Base-by-base conservation (phyloP, 2,888 invertebrate genomes). In the Eupelmus urozonus region DNA sequence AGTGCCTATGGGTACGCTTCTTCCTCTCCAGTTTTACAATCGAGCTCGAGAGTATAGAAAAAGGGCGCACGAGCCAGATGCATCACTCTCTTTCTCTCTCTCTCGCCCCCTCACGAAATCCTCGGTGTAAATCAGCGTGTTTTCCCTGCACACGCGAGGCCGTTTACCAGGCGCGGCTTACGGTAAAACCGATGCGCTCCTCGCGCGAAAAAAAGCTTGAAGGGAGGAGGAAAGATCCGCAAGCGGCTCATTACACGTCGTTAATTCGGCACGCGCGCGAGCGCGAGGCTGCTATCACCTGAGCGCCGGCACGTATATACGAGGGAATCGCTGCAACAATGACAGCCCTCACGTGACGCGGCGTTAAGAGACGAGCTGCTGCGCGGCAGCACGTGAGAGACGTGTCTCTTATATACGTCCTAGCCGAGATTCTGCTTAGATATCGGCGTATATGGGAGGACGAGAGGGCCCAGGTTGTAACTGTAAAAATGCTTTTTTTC, bases 171-270 rank as follows among this genome's bases (percentile, higher is more conserved):
- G 25, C 16, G 55, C 2, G 1, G 40, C 55, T 66, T 55, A 67
- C 67, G 67, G 67, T 67, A 67, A 23, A 20, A 25, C 25, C 53
- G 53, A 4, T 25, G 25, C 25, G 27, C 53, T n/a, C 18, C 49
- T 40, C 34, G 67, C 23, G 18, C 5, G 27, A 45, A n/a, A 62
- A 45, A 20, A 23, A 16, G 29, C n/a, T n/a, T n/a, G n/a, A n/a
- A 62, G 34, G 51, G n/a, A 13, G 51, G 34, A 62, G 49, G 65
- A 4, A 49, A 25, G 63, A 62, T 62, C 49, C 40, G 63, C n/a
- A 55, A 72, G 63, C 72, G 20, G 69, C 76, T 76, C 76, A 70
- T 76, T 76, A 70, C 62, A 40, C 40, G 29, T 69, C 63, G 76
- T 70, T 70, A 76, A 67, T 67, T 60, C 60, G 67, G 49, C 5